These are phyloP conservation scores for Fratercula arctica DNA, from an alignment of 2,797 vertebrate species.

Conservation along the genomic window DNA sequence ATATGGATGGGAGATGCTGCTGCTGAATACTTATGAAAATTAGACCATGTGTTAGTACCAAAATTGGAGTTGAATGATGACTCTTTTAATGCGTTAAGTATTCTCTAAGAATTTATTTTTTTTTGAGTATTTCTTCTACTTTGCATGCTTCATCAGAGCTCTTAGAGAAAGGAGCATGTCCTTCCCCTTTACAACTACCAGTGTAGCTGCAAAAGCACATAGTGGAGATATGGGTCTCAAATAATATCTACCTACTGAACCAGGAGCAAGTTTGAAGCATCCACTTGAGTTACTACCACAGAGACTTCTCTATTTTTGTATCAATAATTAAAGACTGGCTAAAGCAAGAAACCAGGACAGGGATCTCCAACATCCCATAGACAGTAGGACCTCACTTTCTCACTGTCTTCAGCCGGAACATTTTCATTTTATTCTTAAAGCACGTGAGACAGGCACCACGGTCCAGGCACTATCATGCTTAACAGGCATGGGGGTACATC, in stretches of 20 bases:
- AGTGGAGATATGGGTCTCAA: neutral
- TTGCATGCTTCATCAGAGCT: neutral
- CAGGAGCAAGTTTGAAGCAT: neutral
- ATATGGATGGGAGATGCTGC: neutral
- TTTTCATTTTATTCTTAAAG: neutral
- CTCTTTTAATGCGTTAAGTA: neutral
- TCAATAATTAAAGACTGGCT: neutral
- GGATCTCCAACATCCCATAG: neutral
- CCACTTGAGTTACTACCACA: neutral
- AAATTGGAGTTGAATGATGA: neutral
- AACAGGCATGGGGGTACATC: neutral
- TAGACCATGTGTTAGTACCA: neutral
- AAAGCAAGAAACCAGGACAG: neutral
- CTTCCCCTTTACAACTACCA: neutral
- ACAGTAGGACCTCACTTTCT: neutral
- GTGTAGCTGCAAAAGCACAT: neutral
- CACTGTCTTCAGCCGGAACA: neutral
- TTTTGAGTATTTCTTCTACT: neutral
- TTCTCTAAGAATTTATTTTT: neutral
- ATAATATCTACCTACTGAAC: neutral
- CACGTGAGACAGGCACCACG: fast-evolving
- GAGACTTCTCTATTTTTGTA: neutral
- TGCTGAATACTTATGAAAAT: neutral
- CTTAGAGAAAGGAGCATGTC: neutral
- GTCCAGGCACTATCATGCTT: neutral